phyloP scores from a whole-genome alignment of 2,888 invertebrate genomes.

The Pinctada fucata region DNA sequence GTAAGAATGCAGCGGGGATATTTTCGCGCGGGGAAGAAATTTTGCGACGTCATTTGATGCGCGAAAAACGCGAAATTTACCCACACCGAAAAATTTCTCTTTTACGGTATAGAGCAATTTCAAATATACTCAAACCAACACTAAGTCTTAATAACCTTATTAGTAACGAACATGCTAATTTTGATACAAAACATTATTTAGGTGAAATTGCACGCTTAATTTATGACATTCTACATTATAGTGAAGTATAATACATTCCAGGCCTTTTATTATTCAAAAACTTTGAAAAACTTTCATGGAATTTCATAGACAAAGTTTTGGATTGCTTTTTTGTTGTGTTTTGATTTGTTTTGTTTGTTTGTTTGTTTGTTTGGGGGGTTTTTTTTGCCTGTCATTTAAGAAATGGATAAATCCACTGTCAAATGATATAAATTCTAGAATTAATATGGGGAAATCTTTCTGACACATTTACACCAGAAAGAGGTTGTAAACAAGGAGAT shows the following conservation, averaged over 20 bases:
- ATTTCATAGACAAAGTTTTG: not conserved
- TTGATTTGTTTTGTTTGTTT: too few relatives aligned
- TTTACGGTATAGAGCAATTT: not conserved
- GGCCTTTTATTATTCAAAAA: not conserved
- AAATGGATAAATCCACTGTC: not conserved
- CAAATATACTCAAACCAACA: not conserved
- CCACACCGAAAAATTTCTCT: too few relatives aligned
- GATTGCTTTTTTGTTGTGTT: not conserved
- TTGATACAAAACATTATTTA: not conserved
- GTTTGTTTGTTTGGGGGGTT: too few relatives aligned
- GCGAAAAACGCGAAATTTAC: too few relatives aligned
- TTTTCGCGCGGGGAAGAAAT: too few relatives aligned
- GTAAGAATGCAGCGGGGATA: too few relatives aligned
- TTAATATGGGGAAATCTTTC: conserved; percentile 1
- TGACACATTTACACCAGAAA: not conserved
- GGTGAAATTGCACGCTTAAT: not conserved
- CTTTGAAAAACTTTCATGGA: not conserved
- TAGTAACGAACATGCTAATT: conserved; percentile 1
- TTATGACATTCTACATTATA: not conserved
- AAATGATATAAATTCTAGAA: not conserved
- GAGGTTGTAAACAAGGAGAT: not conserved
- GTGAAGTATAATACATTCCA: too few relatives aligned
- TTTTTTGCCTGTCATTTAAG: not conserved
- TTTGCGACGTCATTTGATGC: too few relatives aligned
- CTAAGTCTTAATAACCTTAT: not conserved